Evolutionary conservation across 2,113 vertebrate genomes (phyloP), one percentile per base, ranked within the genome.

Genomic region (Alethe castanea): DNA sequence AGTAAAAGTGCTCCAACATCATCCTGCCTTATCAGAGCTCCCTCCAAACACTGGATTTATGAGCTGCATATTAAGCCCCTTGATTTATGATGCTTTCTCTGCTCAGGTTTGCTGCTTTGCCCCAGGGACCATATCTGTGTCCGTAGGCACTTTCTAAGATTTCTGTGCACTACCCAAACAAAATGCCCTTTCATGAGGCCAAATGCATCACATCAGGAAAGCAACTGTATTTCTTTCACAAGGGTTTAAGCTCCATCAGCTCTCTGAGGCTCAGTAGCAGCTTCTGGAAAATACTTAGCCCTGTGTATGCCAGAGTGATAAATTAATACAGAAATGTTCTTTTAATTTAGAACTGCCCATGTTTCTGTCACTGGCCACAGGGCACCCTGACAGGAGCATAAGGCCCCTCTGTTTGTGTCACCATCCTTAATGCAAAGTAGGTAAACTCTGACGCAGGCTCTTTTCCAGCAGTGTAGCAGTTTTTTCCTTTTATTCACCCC

Each of bases 141-240:
- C 90, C 4, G 0, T 88, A 95, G 61, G 94, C 94, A 92, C 93
- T 92, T 95, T 96, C 90, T 96, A 94, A 86, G 72, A 81, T 96
- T 96, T 95, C 95, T 83, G 1, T 61, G 80, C 80, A 25, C 57
- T 44, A 25, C 90, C 94, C 70, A 90, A 93, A 97, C 93, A 97
- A 94, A 95, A 97, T 92, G 86, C 76, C 57, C 72, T 96, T 96
- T 97, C 96, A 97, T 28, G 76, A 81, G 72, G 72, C 88, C 92
- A 96, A 90, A 88, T 61, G 9, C 88, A 86, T 78, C 90, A 35
- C 88, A 88, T 86, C 90, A 86, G 78, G 93, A 94, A 92, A 90
- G 82, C 76, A 83, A 95, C 94, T 96, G 94, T 92, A 71, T 92
- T 96, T 92, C 96, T 93, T 95, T 94, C 94, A 88, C 85, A 96